Percentiles rank a stretch among this genome's conserved stretches.
phyloP scores from a whole-genome alignment of 2,113 vertebrate genomes.

The Oxygymnocypris stewartii region DNA sequence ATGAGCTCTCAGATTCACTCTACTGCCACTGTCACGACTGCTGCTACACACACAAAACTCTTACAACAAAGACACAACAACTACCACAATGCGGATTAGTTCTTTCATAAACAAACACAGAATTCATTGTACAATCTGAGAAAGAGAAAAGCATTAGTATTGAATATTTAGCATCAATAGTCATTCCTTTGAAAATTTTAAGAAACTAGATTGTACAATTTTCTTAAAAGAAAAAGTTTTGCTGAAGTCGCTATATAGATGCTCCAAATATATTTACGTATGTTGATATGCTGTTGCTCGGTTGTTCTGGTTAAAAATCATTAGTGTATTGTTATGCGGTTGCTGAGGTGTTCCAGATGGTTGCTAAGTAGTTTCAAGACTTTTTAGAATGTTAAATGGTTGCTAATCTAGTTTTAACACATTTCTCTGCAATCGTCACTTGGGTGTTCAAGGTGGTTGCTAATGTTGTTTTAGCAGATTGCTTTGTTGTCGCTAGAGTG shows the following conservation, averaged over 20 bases:
- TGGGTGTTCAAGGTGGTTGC: too few species aligned
- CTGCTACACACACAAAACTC: not conserved
- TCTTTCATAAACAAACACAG: not conserved
- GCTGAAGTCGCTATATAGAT: not conserved
- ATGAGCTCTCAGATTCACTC: conserved; percentile 26
- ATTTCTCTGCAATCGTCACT: too few species aligned
- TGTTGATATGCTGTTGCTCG: not conserved
- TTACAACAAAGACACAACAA: not conserved
- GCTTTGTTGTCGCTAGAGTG: too few species aligned
- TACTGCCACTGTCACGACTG: not conserved
- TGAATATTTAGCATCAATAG: not conserved
- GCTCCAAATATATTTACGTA: not conserved
- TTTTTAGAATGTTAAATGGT: too few species aligned
- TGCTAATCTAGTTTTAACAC: too few species aligned
- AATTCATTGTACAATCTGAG: not conserved
- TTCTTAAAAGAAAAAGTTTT: not conserved
- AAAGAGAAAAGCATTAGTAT: not conserved
- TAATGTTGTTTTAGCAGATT: too few species aligned
- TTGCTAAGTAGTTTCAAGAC: too few species aligned
- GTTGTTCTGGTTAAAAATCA: not conserved
- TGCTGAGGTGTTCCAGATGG: too few species aligned
- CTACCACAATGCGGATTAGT: not conserved
- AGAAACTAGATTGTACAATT: not conserved
- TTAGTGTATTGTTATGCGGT: too few species aligned
- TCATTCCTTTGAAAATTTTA: not conserved